A percentile compares a stretch with the other conserved stretches of the same genome.
These are phyloP conservation scores for Muntiacus muntjak DNA, from an alignment of 2,113 vertebrate species.

Conservation along the genomic window DNA sequence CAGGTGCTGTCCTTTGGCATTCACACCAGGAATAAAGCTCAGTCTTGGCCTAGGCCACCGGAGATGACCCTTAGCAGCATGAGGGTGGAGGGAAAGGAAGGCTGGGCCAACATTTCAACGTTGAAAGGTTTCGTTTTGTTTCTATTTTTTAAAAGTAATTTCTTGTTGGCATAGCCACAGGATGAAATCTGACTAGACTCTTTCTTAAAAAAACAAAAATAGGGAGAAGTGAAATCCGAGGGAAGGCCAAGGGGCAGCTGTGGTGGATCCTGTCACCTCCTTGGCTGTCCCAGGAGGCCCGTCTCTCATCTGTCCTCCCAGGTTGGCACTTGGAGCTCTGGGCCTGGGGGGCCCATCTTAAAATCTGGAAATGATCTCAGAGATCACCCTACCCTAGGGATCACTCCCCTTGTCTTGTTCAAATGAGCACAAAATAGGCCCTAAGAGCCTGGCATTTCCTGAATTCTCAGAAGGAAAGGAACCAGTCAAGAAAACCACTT, in stretches of 20 bases:
- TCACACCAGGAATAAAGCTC: slow-evolving; percentile 53
- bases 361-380: background rate
- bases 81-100: background rate
- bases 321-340: background rate
- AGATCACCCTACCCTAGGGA: background rate
- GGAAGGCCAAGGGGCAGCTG: background rate
- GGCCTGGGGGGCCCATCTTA: background rate
- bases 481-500: background rate
- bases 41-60: slow-evolving; percentile 12
- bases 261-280: background rate
- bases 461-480: background rate
- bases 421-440: background rate
- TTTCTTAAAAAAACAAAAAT: slow-evolving; percentile 4
- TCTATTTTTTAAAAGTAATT: background rate
- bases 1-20: slow-evolving; percentile 4
- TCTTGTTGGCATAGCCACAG: slow-evolving; percentile 59
- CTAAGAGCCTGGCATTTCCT: background rate
- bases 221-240: background rate
- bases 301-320: background rate
- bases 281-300: background rate
- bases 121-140: slow-evolving; percentile 52
- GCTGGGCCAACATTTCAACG: background rate
- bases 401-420: background rate
- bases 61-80: background rate
- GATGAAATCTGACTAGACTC: slow-evolving; percentile 56